These are phyloP conservation scores for Megaustenia siamemsis DNA, from an alignment of 2,888 invertebrate species.

Conservation along the genomic window DNA sequence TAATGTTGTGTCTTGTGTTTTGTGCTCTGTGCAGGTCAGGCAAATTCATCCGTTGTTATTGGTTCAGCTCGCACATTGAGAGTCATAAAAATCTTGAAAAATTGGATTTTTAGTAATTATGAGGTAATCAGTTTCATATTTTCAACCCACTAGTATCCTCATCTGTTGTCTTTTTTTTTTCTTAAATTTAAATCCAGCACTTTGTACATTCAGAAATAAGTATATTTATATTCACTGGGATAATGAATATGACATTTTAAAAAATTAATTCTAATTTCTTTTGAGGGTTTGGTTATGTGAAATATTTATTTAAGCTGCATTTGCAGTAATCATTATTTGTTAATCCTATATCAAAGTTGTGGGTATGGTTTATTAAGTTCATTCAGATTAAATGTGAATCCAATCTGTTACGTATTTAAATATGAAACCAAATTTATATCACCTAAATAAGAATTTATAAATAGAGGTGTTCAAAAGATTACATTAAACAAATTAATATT, in stretches of 20 bases:
- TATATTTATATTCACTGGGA: not conserved
- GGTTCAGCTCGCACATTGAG: constrained; percentile 57
- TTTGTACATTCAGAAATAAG: not conserved
- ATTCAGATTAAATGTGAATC: too few species aligned
- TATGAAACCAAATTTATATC: too few species aligned
- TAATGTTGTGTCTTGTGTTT: constrained; percentile 38
- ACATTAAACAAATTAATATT: too few species aligned
- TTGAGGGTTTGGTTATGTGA: not conserved
- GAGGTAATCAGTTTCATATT: constrained; percentile 21
- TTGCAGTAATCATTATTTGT: not conserved
- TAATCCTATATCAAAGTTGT: not conserved
- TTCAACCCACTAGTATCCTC: not conserved
- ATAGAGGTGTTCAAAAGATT: too few species aligned
- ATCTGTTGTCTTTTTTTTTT: constrained; percentile 13
- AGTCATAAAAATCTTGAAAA: constrained; percentile 59
- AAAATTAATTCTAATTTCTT: not conserved
- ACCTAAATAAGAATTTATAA: too few species aligned
- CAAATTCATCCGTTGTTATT: constrained; percentile 45
- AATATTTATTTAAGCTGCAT: not conserved
- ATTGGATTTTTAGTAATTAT: constrained; percentile 45
- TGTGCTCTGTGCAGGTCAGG: constrained; percentile 40
- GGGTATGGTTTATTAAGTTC: not conserved
- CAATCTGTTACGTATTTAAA: too few species aligned
- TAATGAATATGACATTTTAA: not conserved
- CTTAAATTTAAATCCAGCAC: not conserved